These are phyloP conservation scores for Takifugu rubripes DNA, from an alignment of 2,797 vertebrate genomes.

Conservation along the genomic window DNA sequence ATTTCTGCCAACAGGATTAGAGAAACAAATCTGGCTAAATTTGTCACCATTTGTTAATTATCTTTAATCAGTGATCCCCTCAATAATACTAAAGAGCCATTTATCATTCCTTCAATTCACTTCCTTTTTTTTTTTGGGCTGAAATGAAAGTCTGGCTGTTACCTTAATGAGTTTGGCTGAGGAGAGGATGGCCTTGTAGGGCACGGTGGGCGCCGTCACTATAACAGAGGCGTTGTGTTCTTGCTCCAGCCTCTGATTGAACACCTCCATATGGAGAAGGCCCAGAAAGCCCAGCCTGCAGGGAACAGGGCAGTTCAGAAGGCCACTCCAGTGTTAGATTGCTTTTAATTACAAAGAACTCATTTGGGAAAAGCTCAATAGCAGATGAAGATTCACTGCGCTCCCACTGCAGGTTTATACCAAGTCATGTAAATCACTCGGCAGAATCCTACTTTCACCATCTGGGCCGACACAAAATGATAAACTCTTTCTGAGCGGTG, in stretches of 20 bases:
- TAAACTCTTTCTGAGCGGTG: slow-evolving; percentile 15
- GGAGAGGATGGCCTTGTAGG: slow-evolving; percentile 89
- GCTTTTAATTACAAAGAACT: slow-evolving; percentile 37
- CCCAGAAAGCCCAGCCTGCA: slow-evolving; percentile 93
- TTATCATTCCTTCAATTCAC: slow-evolving; percentile 13
- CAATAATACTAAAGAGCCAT: slow-evolving; percentile 6
- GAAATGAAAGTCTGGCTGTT: slow-evolving; percentile 12
- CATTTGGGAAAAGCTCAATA: slow-evolving; percentile 30
- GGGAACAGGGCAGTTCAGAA: slow-evolving; percentile 11
- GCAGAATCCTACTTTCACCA: slow-evolving; percentile 20
- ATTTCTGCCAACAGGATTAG: background rate
- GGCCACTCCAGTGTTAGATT: slow-evolving; percentile 10
- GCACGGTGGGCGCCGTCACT: slow-evolving; percentile 91
- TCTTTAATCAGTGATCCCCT: background rate
- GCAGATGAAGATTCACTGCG: slow-evolving; percentile 2
- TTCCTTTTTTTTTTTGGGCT: background rate
- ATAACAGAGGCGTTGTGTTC: slow-evolving; percentile 95
- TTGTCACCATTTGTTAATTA: slow-evolving; percentile 4
- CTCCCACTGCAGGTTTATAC: background rate
- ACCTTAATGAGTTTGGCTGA: slow-evolving; percentile 94
- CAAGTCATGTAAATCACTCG: slow-evolving; percentile 8
- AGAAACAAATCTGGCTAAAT: background rate
- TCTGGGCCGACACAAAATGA: slow-evolving; percentile 13
- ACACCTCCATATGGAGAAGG: slow-evolving; percentile 97
- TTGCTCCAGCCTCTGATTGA: slow-evolving; percentile 95